Conservation (phyloP, 2,113 vertebrate genomes). For the Pampusana beccarii region DNA sequence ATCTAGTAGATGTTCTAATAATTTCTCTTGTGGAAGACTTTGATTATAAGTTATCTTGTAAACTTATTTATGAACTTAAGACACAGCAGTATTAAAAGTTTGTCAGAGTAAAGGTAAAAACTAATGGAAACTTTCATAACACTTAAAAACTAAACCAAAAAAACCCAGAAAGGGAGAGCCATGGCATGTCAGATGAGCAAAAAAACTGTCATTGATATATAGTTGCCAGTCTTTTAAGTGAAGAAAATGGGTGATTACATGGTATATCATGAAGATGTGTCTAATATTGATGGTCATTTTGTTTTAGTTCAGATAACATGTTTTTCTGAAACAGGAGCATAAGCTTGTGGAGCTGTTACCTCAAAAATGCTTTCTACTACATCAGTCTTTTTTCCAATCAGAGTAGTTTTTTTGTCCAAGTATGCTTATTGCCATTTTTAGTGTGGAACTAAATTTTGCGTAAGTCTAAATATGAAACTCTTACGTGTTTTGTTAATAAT, state of each 20-base stretch:
- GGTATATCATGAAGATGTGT: background rate
- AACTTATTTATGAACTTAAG: background rate
- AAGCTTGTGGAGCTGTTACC: background rate
- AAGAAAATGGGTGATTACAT: background rate
- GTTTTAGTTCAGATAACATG: background rate
- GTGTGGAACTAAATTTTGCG: background rate
- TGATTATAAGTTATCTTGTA: too few species aligned
- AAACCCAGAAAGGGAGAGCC: background rate
- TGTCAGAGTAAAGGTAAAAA: background rate
- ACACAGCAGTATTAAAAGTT: background rate
- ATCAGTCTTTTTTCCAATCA: background rate
- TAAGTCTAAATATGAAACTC: background rate
- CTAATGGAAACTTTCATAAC: background rate
- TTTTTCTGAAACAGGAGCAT: background rate
- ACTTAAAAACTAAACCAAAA: background rate
- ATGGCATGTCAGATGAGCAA: background rate
- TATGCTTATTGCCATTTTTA: background rate
- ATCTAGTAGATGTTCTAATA: background rate
- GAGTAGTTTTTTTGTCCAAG: background rate
- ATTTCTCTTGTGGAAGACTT: background rate
- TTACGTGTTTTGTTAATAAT: background rate
- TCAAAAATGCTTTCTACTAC: background rate
- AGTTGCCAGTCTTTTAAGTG: background rate
- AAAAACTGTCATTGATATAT: background rate
- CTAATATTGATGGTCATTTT: background rate